Evolutionary conservation across 2,888 invertebrate species (phyloP), one percentile per base, ranked within the genome.

Genomic region (Protodeltote pygarga): DNA sequence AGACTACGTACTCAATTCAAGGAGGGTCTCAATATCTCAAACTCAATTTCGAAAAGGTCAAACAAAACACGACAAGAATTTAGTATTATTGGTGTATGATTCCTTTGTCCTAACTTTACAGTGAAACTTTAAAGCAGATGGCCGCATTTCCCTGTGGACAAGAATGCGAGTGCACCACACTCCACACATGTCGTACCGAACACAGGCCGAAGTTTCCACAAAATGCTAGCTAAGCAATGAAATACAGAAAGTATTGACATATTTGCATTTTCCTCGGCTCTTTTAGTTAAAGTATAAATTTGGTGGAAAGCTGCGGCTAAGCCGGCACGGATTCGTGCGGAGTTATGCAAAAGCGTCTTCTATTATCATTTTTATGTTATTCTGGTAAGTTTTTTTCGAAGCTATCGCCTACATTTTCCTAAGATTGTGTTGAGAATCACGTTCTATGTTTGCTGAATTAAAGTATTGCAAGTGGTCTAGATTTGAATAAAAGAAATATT

Each of bases 41-140:
- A 54, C 37, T 44, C 16, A 47, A 64, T 61, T 58, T 48, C 16
- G 15, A 9, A 42, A 25, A 49, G 41, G 53, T 53, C 41, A 34
- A 50, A 58, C 25, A 51, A 35, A 39, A 44, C 31, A 38, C 33
- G 27, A 34, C 13, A 31, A 5, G 33, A 52, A 39, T 42, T 35
- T 10, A 24, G 28, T 55, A 38, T 21, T 28, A 20, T 57, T 45
- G 17, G 41, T 45, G 17, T 41, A 19, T 3, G 16, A 52, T 41
- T 39, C 21, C 14, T 37, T 49, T 38, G 29, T 46, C 34, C 3
- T 6, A 44, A 35, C 11, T 35, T 34, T 40, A 5, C n/a, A 34
- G 21, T 19, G 0, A 15, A 49, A 60, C 25, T 55, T 45, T 31
- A 14, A 6, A 37, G 24, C 31, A 19, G 23, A 44, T 29, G 35